Evolutionary conservation across 2,888 invertebrate species (phyloP).

Genomic region (Sesamia inferens): DNA sequence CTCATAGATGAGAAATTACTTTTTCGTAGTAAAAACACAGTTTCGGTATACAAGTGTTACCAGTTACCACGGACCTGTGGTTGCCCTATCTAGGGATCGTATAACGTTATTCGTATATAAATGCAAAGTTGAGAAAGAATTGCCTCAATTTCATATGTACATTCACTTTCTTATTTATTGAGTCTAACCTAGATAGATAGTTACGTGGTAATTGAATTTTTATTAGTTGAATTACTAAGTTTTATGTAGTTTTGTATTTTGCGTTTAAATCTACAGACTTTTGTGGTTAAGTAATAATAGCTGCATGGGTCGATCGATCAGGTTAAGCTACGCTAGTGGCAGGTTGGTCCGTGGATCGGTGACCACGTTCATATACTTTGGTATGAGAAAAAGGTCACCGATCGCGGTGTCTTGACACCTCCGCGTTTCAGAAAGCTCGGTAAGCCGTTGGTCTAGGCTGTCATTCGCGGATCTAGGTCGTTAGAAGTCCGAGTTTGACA

Average conservation of each 20-base stretch:
- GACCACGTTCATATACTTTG: background rate
- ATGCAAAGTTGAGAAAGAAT: constrained; percentile 24
- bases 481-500: too few species aligned
- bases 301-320: background rate
- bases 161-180: constrained; percentile 53
- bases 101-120: constrained; percentile 15
- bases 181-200: constrained; percentile 42
- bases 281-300: background rate
- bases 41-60: background rate
- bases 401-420: too few species aligned
- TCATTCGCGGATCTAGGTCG: too few species aligned
- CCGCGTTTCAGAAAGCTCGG: too few species aligned
- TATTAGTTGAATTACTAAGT: constrained; percentile 3
- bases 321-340: background rate
- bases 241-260: background rate
- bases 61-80: background rate
- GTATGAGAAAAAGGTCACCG: too few species aligned
- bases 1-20: background rate
- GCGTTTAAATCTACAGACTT: background rate
- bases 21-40: background rate
- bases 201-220: constrained; percentile 29
- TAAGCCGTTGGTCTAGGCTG: too few species aligned
- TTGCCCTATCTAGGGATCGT: constrained; percentile 20
- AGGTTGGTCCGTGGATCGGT: background rate
- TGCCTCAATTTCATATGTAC: constrained; percentile 43